Evolutionary conservation across 1,140 invertebrate species (phyloP).

Genomic region (Drosophila ironensis): DNA sequence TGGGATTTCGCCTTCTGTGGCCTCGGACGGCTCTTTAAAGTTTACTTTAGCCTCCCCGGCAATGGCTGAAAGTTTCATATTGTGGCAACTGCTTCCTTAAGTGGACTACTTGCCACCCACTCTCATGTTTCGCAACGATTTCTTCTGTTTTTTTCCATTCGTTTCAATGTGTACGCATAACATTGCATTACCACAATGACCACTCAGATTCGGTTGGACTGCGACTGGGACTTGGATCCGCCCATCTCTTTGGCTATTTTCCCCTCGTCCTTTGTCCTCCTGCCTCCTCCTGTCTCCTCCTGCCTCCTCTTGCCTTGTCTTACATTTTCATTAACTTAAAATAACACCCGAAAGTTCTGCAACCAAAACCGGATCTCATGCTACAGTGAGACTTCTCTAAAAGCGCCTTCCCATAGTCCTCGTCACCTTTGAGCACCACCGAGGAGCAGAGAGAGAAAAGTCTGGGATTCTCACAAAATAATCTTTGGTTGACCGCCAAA

Average conservation of each 20-base stretch:
- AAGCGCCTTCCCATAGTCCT: neutral
- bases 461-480: neutral
- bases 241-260: too few species aligned
- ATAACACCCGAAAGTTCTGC: slow-evolving; percentile 66
- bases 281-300: neutral
- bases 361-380: slow-evolving; percentile 31
- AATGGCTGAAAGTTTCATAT: slow-evolving; percentile 13
- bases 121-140: neutral
- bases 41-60: neutral
- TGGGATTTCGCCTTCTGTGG: too few species aligned
- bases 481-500: too few species aligned
- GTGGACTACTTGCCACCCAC: neutral
- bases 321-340: slow-evolving; percentile 74
- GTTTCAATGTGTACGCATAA: slow-evolving; percentile 31
- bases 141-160: slow-evolving; percentile 13
- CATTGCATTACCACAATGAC: slow-evolving; percentile 43
- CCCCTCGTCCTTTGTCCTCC: too few species aligned
- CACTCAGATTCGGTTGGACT: slow-evolving; percentile 27
- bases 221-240: neutral
- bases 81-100: slow-evolving; percentile 28
- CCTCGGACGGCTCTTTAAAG: neutral
- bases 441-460: neutral
- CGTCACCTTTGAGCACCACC: neutral
- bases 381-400: slow-evolving; percentile 13
- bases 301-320: slow-evolving; percentile 18